Conservation (phyloP, 2,113 vertebrate species). For the Lynx canadensis region DNA sequence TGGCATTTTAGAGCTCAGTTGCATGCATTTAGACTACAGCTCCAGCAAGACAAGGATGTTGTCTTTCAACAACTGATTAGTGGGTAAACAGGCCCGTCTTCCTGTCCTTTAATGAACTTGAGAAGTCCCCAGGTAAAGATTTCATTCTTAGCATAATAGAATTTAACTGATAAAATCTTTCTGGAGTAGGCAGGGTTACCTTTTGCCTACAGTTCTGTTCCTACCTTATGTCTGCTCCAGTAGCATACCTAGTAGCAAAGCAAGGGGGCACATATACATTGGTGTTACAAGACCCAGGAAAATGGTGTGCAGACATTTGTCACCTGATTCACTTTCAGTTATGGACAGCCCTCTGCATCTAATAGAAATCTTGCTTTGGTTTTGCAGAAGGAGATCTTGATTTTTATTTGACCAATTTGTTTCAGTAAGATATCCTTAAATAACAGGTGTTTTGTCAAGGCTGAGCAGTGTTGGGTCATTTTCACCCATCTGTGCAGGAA, state of each 20-base stretch:
- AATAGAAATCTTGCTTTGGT: neutral
- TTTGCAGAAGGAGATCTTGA: neutral
- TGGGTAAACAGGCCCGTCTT: neutral
- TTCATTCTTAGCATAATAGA: neutral
- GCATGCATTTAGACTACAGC: neutral
- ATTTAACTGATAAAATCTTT: neutral
- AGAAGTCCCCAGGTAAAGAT: neutral
- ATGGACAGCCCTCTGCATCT: neutral
- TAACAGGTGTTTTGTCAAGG: constrained; percentile 62
- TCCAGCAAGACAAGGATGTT: neutral
- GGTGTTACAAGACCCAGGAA: neutral
- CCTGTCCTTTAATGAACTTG: neutral
- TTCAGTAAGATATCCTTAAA: neutral
- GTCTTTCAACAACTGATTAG: neutral
- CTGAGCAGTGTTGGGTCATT: constrained; percentile 13
- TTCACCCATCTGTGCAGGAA: constrained; percentile 57
- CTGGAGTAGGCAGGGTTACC: neutral
- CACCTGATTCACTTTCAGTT: neutral
- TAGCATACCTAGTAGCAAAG: neutral
- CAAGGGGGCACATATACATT: neutral
- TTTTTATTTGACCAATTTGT: constrained; percentile 44
- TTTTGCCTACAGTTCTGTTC: neutral
- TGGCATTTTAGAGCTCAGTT: neutral
- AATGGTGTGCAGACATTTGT: neutral
- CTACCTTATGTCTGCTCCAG: neutral